Evolutionary conservation across 2,888 invertebrate species (phyloP).

Genomic region (Lordiphosa andalusiaca): DNA sequence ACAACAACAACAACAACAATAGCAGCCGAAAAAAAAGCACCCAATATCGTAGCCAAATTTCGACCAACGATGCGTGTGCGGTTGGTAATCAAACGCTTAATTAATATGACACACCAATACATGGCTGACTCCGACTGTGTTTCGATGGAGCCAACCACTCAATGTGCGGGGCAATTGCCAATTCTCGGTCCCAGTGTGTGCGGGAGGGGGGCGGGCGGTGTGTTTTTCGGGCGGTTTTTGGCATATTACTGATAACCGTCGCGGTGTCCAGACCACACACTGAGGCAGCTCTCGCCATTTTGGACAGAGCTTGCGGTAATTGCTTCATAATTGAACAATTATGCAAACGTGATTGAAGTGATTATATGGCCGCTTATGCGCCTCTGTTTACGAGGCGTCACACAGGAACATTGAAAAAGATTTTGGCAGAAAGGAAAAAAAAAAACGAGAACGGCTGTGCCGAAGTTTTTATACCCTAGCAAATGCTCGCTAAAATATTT

Average conservation of each 20-base stretch:
- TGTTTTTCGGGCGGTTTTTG: constrained; percentile 52
- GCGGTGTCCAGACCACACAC: constrained; percentile 5
- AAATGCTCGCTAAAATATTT: too few species aligned
- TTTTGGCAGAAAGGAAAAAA: too few species aligned
- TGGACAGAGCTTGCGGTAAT: constrained; percentile 54
- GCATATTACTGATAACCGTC: constrained; percentile 65
- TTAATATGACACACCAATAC: constrained; percentile 60
- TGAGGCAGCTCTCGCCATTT: neutral
- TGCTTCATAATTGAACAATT: constrained; percentile 74
- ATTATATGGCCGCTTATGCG: constrained; percentile 68
- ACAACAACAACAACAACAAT: constrained; percentile 2
- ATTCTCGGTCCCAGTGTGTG: constrained; percentile 5
- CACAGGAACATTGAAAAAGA: too few species aligned
- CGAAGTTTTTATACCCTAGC: too few species aligned
- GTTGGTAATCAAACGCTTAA: constrained; percentile 59
- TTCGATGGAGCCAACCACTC: constrained; percentile 5
- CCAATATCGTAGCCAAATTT: constrained; percentile 28
- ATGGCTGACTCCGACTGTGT: neutral
- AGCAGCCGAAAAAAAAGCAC: constrained; percentile 18
- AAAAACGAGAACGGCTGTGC: too few species aligned
- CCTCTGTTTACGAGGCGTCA: constrained; percentile 12
- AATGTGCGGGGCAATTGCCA: constrained; percentile 10
- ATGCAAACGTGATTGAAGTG: constrained; percentile 75
- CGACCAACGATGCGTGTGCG: constrained; percentile 26
- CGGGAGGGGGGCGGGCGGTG: constrained; percentile 8